Conservation (phyloP, 2,888 invertebrate species). For the Cremastinae sp. region DNA sequence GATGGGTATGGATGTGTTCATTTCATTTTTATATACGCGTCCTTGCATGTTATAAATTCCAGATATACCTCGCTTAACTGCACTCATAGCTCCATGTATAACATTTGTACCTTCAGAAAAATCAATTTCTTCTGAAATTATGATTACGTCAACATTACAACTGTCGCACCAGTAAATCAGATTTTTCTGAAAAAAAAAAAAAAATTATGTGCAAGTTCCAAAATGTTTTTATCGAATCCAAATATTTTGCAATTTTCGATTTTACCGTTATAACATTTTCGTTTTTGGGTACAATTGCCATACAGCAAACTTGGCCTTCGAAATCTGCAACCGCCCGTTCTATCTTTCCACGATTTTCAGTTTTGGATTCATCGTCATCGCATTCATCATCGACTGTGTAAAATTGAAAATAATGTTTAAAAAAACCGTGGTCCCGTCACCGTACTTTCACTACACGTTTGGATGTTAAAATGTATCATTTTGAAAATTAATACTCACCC, state of each 20-base stretch:
- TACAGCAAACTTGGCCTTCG: constrained; percentile 82
- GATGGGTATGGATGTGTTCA: background rate
- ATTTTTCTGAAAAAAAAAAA: constrained; percentile 84
- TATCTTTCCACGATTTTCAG: constrained; percentile 87
- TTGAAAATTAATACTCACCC: constrained; percentile 65
- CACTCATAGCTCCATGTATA: constrained; percentile 95
- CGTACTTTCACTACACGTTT: too few relatives aligned
- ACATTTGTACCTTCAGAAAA: constrained; percentile 93
- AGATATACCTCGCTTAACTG: constrained; percentile 89
- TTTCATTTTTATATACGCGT: constrained; percentile 3
- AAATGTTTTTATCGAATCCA: too few relatives aligned
- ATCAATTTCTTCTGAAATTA: constrained; percentile 98
- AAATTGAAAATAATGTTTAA: constrained; percentile 76
- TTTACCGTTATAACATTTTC: constrained; percentile 84
- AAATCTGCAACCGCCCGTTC: constrained; percentile 81
- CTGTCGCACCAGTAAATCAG: constrained; percentile 89
- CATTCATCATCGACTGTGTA: constrained; percentile 88
- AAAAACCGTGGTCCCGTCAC: too few relatives aligned
- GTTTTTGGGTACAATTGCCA: constrained; percentile 89
- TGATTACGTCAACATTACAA: constrained; percentile 83
- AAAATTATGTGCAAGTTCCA: background rate
- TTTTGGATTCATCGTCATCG: constrained; percentile 83
- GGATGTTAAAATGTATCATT: too few relatives aligned
- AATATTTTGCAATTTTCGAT: too few relatives aligned
- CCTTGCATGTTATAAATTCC: constrained; percentile 88